phyloP scores from a whole-genome alignment of 2,113 vertebrate genomes.

The Marcusenius ussheri region DNA sequence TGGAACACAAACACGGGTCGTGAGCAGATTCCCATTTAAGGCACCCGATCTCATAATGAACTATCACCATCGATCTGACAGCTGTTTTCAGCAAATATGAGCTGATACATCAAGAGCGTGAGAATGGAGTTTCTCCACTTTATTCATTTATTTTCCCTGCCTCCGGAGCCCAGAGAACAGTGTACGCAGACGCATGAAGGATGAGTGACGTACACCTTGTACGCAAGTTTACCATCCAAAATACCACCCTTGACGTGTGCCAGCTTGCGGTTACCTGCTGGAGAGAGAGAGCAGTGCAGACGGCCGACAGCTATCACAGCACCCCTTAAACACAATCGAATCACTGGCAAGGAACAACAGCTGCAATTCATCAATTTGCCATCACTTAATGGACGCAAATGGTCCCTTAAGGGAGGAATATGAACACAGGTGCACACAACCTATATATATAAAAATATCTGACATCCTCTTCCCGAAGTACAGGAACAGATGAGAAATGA shows the following conservation, averaged over 20 bases:
- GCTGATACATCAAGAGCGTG: not conserved
- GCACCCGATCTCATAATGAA: not conserved
- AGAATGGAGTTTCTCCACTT: not conserved
- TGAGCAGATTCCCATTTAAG: not conserved
- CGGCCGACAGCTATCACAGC: not conserved
- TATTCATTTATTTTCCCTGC: not conserved
- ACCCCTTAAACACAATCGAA: not conserved
- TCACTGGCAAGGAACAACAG: not conserved
- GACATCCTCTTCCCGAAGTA: not conserved
- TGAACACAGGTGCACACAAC: not conserved
- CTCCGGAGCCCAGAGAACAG: not conserved
- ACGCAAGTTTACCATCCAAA: not conserved
- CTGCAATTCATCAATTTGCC: not conserved
- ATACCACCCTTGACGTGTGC: not conserved
- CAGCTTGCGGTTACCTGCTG: not conserved
- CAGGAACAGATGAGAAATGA: not conserved
- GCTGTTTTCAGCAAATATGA: not conserved
- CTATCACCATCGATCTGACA: not conserved
- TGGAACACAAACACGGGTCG: not conserved
- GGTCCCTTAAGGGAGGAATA: not conserved
- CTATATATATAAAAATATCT: not conserved
- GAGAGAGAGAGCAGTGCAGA: not conserved
- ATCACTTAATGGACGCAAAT: not conserved
- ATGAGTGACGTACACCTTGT: too few relatives aligned
- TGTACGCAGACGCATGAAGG: not conserved